phyloP scores from a whole-genome alignment of 2,888 invertebrate species.

The Malachius bipustulatus region DNA sequence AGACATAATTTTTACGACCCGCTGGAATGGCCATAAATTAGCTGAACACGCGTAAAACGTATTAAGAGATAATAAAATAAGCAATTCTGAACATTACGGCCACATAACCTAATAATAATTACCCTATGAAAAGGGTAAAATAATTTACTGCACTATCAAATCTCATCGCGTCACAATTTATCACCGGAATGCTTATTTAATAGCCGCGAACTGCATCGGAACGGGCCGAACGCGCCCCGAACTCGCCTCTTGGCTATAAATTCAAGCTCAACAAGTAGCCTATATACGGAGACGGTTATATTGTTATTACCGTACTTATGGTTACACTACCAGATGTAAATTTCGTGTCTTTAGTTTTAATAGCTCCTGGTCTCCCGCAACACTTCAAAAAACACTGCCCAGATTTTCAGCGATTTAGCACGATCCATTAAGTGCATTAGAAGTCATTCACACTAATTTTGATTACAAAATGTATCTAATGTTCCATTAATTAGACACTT shows the following conservation, averaged over 20 bases:
- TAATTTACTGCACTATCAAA: slow-evolving; percentile 40
- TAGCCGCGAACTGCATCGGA: slow-evolving; percentile 34
- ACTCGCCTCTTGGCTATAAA: slow-evolving; percentile 37
- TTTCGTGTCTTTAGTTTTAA: slow-evolving; percentile 35
- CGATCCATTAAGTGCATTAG: no score
- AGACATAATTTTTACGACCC: slow-evolving; percentile 4
- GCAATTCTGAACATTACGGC: slow-evolving; percentile 25
- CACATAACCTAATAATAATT: slow-evolving; percentile 36
- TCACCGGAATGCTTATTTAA: slow-evolving; percentile 40
- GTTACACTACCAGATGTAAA: slow-evolving; percentile 39
- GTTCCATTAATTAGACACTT: no score
- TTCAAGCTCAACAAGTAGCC: slow-evolving; percentile 41
- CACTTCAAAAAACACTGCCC: no score
- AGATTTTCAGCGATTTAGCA: no score
- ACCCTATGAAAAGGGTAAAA: slow-evolving; percentile 38
- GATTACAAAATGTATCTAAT: no score
- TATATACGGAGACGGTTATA: slow-evolving; percentile 38
- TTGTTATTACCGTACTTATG: slow-evolving; percentile 41
- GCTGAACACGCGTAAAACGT: slow-evolving; percentile 11
- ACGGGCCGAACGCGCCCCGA: slow-evolving; percentile 31
- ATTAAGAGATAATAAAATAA: slow-evolving; percentile 26
- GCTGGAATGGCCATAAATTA: slow-evolving; percentile 8
- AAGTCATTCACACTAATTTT: no score
- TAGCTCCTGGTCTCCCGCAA: no score
- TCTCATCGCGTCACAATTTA: slow-evolving; percentile 40